Conservation (phyloP, 64 coral and sea anemone species). For the Actinia equina region DNA sequence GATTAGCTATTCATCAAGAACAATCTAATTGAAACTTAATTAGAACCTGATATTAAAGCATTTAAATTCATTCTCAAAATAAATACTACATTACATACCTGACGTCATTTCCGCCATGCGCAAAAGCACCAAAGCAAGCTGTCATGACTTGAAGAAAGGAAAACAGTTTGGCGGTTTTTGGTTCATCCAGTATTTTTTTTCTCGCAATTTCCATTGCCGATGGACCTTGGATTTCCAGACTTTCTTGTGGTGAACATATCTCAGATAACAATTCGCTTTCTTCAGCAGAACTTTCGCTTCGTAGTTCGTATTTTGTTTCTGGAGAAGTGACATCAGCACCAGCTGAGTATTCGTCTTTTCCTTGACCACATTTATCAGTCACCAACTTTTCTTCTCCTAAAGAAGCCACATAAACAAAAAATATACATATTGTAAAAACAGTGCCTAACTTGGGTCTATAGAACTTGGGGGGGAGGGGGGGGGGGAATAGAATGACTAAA, state of each 20-base stretch:
- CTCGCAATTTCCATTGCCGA: conserved; percentile 1
- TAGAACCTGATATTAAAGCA: no score
- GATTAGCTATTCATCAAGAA: no score
- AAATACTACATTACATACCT: no score
- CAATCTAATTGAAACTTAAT: no score
- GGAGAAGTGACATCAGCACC: neutral
- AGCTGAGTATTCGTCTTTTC: neutral
- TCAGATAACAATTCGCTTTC: neutral
- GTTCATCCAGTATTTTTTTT: conserved; percentile 62
- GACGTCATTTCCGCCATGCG: conserved; percentile 87
- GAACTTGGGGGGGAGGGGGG: no score
- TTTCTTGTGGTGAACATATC: neutral
- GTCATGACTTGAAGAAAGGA: conserved; percentile 91
- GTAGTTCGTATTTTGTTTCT: neutral
- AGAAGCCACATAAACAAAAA: neutral
- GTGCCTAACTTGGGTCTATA: no score
- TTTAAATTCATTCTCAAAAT: no score
- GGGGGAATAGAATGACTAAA: no score
- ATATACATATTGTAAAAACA: neutral
- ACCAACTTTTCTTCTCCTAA: neutral
- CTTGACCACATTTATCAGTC: neutral
- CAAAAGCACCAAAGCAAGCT: conserved; percentile 86
- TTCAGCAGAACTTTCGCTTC: neutral
- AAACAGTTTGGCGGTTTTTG: conserved; percentile 76
- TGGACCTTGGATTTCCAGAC: neutral